Base-by-base conservation (phyloP, 2,113 vertebrate species). In the Gambusia affinis region DNA sequence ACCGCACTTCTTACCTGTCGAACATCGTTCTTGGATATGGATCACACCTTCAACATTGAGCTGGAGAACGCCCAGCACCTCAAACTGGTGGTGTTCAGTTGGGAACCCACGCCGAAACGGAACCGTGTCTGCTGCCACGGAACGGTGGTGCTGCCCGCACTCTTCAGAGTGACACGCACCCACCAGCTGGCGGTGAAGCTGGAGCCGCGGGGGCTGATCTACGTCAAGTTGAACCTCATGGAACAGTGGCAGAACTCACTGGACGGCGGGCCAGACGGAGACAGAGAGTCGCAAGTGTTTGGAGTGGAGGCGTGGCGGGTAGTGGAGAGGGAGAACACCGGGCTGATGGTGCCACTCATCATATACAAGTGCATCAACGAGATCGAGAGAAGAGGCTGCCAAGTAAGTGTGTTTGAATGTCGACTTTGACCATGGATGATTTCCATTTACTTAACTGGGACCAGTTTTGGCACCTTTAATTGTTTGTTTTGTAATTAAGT, bases 41-140 rank as follows among this genome's bases (percentile, higher is more conserved):
- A 99, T 89, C 98, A 99, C 91, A 98, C 98, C 0, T 99, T 99
- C 88, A 99, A 99, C 91, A 98, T 99, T 70, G 97, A 99, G 84
- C 94, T 99, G 29, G 98, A 99, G 93, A 99, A 99, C 0, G 98
- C 97, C 1, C 98, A 99, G 93, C 97, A 98, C 86, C 94, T 99
- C 87, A 99, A 99, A 87, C 91, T 99, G 60, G 97, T 99, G 42
- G 97, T 99, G 66, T 99, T 99, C 89, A 97, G 97, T 77, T 99
- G 98, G 97, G 98, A 99, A 60, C 95, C 97, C n/a, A 96, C 95
- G 12, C 96, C 97, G 0, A 93, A 94, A 51, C 83, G 88, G 83
- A 97, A 98, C 76, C 88, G 96, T 0, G 96, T 98, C 61, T 99
- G 97, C 86, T 99, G 98, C 90, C 96, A 99, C 24, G 98, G 98